These are phyloP conservation scores for Lottia scabra DNA, from an alignment of 2,888 invertebrate species.

Conservation along the genomic window DNA sequence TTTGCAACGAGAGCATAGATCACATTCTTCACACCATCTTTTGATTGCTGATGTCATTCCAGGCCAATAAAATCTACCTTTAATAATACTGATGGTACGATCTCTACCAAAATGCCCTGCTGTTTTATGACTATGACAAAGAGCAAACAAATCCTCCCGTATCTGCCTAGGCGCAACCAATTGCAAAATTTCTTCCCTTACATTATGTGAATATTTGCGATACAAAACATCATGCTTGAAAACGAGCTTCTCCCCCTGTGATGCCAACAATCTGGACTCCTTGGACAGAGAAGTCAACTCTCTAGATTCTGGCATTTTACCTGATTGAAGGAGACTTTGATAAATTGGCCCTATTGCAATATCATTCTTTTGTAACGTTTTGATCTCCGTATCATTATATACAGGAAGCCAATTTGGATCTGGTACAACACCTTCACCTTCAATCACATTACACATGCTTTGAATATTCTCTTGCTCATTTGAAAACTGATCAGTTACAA, in stretches of 20 bases:
- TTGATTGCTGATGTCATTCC: slow-evolving; percentile 19
- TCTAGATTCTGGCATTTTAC: neutral
- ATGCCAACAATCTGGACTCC: slow-evolving; percentile 16
- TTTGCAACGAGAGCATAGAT: slow-evolving; percentile 31
- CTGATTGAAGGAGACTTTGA: neutral
- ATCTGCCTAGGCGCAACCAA: slow-evolving; percentile 25
- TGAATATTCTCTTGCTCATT: too few relatives aligned
- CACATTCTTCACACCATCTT: slow-evolving; percentile 30
- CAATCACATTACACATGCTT: too few relatives aligned
- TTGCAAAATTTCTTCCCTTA: neutral
- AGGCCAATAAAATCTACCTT: slow-evolving; percentile 32
- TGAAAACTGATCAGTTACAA: too few relatives aligned
- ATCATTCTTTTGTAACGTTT: neutral
- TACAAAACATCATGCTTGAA: slow-evolving; percentile 22
- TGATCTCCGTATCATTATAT: neutral
- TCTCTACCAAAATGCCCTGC: slow-evolving; percentile 34
- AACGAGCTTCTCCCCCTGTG: slow-evolving; percentile 23
- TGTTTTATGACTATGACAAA: slow-evolving; percentile 22
- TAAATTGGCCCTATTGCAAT: neutral
- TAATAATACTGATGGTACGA: slow-evolving; percentile 21
- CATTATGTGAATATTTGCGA: neutral
- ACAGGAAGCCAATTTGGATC: neutral
- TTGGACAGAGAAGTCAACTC: slow-evolving; percentile 8
- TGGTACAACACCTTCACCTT: too few relatives aligned
- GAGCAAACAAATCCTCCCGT: slow-evolving; percentile 19